Percentiles rank a stretch among this genome's conserved stretches.
Evolutionary conservation across 1,140 invertebrate genomes (phyloP).

Genomic region (Ceratina australensis): DNA sequence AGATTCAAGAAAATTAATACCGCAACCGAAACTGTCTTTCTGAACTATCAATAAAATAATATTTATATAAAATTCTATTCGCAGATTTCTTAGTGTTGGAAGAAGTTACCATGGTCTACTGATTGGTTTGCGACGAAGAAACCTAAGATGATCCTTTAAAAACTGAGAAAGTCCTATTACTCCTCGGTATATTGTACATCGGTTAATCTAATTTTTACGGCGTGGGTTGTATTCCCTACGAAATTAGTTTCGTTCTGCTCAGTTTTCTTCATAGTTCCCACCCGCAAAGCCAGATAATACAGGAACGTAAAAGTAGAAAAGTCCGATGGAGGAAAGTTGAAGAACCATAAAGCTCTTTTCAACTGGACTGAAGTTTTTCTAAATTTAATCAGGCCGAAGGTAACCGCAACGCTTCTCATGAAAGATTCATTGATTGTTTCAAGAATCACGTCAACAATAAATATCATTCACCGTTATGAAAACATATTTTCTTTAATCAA

Average conservation of each 20-base stretch:
- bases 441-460: constrained; percentile 3
- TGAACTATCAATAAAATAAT: no score
- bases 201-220: constrained; percentile 1
- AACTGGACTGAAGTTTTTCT: constrained; percentile 17
- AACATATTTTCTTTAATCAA: not conserved
- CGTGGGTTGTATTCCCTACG: not conserved
- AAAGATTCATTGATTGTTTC: constrained; percentile 33
- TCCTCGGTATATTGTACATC: no score
- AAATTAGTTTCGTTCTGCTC: constrained; percentile 2
- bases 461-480: not conserved
- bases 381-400: constrained; percentile 40
- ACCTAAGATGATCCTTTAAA: not conserved
- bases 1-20: constrained; percentile 13
- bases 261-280: not conserved
- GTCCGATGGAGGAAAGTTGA: not conserved
- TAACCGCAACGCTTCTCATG: constrained; percentile 7
- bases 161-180: not conserved
- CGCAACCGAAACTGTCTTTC: not conserved
- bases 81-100: not conserved
- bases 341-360: not conserved
- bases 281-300: not conserved
- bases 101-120: constrained; percentile 18
- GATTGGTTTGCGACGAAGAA: not conserved
- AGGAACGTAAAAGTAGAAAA: not conserved
- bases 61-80: no score